Evolutionary conservation across 2,113 vertebrate species (phyloP).

Genomic region (Ceyx margarethae): DNA sequence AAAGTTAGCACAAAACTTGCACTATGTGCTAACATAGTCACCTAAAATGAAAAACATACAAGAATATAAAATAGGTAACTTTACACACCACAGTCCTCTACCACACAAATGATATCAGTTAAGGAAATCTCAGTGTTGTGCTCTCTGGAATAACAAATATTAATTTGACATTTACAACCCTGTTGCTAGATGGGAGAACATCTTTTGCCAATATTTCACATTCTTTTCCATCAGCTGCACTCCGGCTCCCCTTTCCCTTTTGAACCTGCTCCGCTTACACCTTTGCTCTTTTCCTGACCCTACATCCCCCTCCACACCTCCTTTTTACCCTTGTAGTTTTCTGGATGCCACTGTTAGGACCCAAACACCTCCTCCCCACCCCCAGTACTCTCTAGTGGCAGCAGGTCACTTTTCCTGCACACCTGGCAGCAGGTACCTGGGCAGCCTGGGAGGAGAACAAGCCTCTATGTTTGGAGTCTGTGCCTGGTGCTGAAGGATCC

Average conservation of each 20-base stretch:
- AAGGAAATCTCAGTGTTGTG: background rate
- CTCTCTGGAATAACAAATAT: background rate
- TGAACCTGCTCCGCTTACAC: background rate
- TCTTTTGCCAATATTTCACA: background rate
- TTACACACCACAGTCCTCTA: background rate
- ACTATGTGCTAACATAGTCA: background rate
- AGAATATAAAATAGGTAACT: background rate
- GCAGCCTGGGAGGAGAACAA: background rate
- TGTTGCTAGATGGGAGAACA: background rate
- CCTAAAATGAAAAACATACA: background rate
- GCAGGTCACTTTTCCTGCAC: background rate
- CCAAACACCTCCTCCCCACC: background rate
- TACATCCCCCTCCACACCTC: background rate
- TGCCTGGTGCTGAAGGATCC: background rate
- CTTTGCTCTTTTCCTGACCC: background rate
- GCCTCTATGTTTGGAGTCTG: rapidly evolving
- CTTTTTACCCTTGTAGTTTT: background rate
- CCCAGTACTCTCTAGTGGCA: background rate
- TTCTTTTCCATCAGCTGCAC: background rate
- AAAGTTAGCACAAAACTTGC: background rate
- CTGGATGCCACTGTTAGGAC: background rate
- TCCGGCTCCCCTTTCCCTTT: background rate
- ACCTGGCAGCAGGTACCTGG: background rate
- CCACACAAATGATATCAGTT: background rate
- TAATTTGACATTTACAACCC: background rate